A percentile compares a stretch with the other conserved stretches of the same genome.
Conservation (phyloP, 1,140 invertebrate species). For the Marisa cornuarietis region DNA sequence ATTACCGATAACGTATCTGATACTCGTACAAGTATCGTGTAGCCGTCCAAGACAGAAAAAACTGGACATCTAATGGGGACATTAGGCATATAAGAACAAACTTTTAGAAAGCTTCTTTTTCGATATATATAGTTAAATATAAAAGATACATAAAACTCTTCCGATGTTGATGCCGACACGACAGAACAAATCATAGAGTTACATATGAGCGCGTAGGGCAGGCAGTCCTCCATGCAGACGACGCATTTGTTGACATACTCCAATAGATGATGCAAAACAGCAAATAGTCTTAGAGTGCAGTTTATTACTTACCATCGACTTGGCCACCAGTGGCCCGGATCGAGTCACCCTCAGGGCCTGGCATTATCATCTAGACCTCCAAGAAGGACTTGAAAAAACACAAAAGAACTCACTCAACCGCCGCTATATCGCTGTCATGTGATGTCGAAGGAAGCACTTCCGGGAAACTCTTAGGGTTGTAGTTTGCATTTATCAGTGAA, state of each 20-base stretch:
- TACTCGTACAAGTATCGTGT: no score
- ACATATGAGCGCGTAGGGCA: no score
- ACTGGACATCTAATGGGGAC: no score
- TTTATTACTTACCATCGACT: conserved; percentile 51
- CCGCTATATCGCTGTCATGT: conserved; percentile 3
- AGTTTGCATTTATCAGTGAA: background rate
- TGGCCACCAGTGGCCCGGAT: conserved; percentile 53
- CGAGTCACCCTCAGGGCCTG: conserved; percentile 47
- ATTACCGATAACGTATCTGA: no score
- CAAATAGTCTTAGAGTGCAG: conserved; percentile 3
- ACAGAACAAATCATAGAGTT: no score
- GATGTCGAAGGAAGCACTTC: conserved; percentile 21
- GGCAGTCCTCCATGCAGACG: background rate
- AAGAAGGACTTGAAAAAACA: conserved; percentile 2
- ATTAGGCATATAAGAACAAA: no score
- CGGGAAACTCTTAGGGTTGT: background rate
- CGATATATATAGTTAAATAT: no score
- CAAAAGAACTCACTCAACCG: background rate
- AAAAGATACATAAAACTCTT: no score
- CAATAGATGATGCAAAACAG: background rate
- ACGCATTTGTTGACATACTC: background rate
- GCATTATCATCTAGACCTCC: conserved; percentile 50
- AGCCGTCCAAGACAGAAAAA: no score
- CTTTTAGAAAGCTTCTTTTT: no score
- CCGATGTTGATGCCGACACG: no score